A percentile compares a stretch with the other conserved stretches of the same genome.
Evolutionary conservation across 1,140 invertebrate species (phyloP).

Genomic region (Zaprionus gabonicus): DNA sequence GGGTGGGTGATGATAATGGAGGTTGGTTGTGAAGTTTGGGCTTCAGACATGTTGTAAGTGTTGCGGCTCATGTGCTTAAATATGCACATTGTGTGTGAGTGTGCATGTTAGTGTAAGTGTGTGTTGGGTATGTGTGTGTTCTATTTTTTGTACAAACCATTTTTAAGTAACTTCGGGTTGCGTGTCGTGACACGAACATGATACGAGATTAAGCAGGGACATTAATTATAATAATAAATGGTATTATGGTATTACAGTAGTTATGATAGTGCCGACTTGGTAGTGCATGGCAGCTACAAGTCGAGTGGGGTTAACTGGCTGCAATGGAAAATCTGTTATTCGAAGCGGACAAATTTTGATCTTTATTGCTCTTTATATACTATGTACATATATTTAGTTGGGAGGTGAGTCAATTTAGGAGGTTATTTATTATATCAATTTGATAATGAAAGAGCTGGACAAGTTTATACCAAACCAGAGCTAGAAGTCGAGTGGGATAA

Average conservation of each 20-base stretch:
- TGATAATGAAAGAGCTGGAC: not conserved
- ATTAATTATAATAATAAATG: constrained; percentile 10
- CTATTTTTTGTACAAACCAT: constrained; percentile 9
- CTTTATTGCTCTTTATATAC: not conserved
- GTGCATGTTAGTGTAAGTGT: constrained; percentile 22
- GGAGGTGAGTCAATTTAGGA: not conserved
- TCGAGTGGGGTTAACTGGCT: not conserved
- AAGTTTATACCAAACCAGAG: not conserved
- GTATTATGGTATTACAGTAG: not conserved
- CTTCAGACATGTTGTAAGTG: constrained; percentile 42
- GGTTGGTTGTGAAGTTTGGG: not conserved
- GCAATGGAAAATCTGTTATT: not conserved
- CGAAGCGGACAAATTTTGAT: not conserved
- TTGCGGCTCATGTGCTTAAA: constrained; percentile 55
- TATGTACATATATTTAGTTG: not conserved
- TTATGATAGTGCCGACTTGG: not conserved
- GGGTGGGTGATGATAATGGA: constrained; percentile 33
- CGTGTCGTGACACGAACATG: not conserved
- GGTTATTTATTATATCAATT: not conserved
- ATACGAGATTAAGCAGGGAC: not conserved
- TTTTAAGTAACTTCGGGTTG: constrained; percentile 64
- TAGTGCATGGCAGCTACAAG: not conserved
- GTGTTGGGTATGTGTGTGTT: constrained; percentile 12
- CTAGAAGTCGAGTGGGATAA: too few species aligned
- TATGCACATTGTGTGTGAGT: constrained; percentile 36